These are phyloP conservation scores for Platorchestia sp. DNA, from an alignment of 1,140 invertebrate genomes.

Conservation along the genomic window DNA sequence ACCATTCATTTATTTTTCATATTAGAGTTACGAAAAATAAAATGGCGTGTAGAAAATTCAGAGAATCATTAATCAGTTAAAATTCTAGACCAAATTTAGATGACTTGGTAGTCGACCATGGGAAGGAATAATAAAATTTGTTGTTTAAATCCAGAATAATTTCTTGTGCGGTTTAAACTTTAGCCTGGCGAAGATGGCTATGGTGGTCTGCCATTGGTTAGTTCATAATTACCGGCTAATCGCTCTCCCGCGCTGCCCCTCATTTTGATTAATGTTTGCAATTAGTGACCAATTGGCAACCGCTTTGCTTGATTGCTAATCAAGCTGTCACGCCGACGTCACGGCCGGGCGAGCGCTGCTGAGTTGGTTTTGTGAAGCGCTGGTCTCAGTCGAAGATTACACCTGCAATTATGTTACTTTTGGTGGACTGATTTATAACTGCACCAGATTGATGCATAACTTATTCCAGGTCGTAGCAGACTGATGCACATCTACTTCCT, in stretches of 20 bases:
- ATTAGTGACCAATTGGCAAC: conserved; percentile 39
- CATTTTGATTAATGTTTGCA: conserved; percentile 34
- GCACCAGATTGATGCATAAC: background rate
- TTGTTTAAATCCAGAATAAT: background rate
- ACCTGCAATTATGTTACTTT: too few species aligned
- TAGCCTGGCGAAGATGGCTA: background rate
- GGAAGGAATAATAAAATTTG: background rate
- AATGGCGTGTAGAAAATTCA: background rate
- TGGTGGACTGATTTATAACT: background rate
- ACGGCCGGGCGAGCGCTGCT: background rate
- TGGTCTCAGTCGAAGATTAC: background rate
- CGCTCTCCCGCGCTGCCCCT: background rate
- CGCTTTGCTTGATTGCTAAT: conserved; percentile 15
- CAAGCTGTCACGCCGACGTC: conserved; percentile 17
- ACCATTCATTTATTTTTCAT: too few species aligned
- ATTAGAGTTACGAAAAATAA: background rate
- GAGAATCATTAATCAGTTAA: background rate
- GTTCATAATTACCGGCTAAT: background rate
- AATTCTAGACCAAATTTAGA: background rate
- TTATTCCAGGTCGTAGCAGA: too few species aligned
- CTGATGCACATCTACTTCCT: too few species aligned
- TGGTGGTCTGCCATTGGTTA: background rate
- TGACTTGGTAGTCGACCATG: background rate
- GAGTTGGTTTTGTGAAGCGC: background rate
- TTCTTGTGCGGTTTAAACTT: background rate